phyloP scores from a whole-genome alignment of 2,113 vertebrate species.

The Synchiropus splendidus region DNA sequence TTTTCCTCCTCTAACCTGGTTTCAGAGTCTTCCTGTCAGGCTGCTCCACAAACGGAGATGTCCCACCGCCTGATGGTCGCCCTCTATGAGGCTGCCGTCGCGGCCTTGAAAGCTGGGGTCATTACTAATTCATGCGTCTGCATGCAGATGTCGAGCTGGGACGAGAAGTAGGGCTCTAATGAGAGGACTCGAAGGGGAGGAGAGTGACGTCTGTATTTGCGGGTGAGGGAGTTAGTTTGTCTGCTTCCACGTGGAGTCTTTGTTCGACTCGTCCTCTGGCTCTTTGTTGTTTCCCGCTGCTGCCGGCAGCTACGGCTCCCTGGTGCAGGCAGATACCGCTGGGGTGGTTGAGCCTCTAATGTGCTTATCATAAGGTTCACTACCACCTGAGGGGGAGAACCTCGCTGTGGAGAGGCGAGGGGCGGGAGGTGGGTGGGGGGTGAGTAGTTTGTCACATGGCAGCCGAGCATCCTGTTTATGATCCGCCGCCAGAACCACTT shows the following conservation, averaged over 20 bases:
- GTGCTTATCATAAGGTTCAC: slow-evolving; percentile 51
- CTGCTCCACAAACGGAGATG: no score
- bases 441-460: slow-evolving; percentile 11
- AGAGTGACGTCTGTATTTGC: neutral
- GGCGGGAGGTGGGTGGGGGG: no score
- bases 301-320: slow-evolving; percentile 44
- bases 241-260: no score
- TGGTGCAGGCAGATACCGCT: slow-evolving; percentile 43
- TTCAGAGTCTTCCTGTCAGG: neutral
- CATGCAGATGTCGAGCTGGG: slow-evolving; percentile 46
- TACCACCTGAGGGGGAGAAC: slow-evolving; percentile 38
- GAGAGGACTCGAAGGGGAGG: slow-evolving; percentile 14
- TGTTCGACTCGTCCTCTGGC: slow-evolving; percentile 33
- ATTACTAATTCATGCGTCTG: slow-evolving; percentile 59
- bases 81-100: slow-evolving; percentile 16
- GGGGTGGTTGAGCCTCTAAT: slow-evolving; percentile 43
- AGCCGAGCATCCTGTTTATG: no score
- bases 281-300: slow-evolving; percentile 39
- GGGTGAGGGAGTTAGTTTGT: no score
- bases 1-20: neutral
- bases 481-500: slow-evolving; percentile 28
- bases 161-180: slow-evolving; percentile 28
- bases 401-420: slow-evolving; percentile 9
- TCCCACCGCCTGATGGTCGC: no score
- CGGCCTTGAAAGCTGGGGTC: slow-evolving; percentile 40